Evolutionary conservation across 35 echinoderm and acorn worm genomes (phyloP), one percentile per base, ranked within the genome.

Genomic region (Eucidaris tribuloides): DNA sequence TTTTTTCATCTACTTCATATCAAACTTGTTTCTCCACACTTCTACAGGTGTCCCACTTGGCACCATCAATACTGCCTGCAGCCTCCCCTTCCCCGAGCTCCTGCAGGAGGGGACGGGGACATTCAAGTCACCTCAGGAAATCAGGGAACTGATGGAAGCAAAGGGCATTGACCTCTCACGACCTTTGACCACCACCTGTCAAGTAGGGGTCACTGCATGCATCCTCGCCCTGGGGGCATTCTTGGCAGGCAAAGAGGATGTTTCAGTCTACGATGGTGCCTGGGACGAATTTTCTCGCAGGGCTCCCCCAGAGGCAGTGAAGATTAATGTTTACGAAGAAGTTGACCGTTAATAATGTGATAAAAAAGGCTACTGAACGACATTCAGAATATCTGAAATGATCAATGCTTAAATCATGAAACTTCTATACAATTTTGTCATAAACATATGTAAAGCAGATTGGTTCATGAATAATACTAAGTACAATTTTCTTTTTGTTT

Each of bases 181-280:
- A 39, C 96, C 96, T 34, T 29, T 99, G 58, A 79, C 87, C 13
- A 78, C 96, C 24, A 70, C 96, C 19, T 99, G 96, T 49, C 63
- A 84, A 5, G 63, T 68, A 2, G 94, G 96, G 14, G 72, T 99
- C 11, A 86, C 94, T 3, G 96, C 91, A 1, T 93, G 80, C 55
- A 66, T 88, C 46, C 65, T 93, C 15, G 46, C 87, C 77, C 55
- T 99, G 3, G 87, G 82, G 24, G 96, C 90, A 18, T 79, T 87
- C 46, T 4, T 90, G 7, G 64, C 81, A 23, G 96, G 96, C 36
- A 93, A 86, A 25, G 83, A 99, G 19, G 96, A 93, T n/a, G 81
- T 91, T 20, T 37, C 68, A 11, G 58, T 99, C 13, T 99, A 90
- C 62, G 91, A 99, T 81, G 96, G 96, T 5, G 86, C 96, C 0